A percentile compares a stretch with the other conserved stretches of the same genome.
These are phyloP conservation scores for Pandemis corylana DNA, from an alignment of 2,888 invertebrate species.

Conservation along the genomic window DNA sequence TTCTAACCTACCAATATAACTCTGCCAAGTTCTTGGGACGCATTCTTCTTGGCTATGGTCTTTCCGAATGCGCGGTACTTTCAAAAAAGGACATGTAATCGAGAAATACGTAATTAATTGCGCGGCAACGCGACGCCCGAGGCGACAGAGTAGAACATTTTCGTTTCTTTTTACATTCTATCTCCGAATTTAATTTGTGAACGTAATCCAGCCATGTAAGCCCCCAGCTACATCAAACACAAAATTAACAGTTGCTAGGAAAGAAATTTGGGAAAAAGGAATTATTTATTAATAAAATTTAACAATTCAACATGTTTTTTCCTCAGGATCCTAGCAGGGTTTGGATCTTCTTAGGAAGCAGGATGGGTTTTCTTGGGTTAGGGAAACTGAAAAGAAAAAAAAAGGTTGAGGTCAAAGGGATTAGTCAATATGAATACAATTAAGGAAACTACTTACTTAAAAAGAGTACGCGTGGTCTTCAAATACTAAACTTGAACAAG, in stretches of 20 bases:
- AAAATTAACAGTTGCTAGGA: conserved; percentile 10
- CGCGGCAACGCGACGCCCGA: not conserved
- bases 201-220: conserved; percentile 22
- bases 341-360: conserved; percentile 17
- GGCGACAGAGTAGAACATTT: conserved; percentile 11
- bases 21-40: too few species aligned
- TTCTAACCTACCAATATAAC: too few species aligned
- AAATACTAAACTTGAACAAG: too few species aligned
- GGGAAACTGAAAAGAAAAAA: conserved; percentile 22
- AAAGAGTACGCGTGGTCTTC: too few species aligned
- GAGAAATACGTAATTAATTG: conserved; percentile 16
- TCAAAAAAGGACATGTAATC: too few species aligned
- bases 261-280: not conserved
- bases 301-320: not conserved
- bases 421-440: not conserved
- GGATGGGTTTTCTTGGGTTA: conserved; percentile 9
- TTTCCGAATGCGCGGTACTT: too few species aligned
- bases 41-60: too few species aligned
- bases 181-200: conserved; percentile 26
- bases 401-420: not conserved
- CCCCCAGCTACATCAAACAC: conserved; percentile 22
- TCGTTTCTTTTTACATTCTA: conserved; percentile 9
- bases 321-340: conserved; percentile 22
- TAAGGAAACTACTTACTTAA: not conserved
- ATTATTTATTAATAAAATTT: not conserved